Evolutionary conservation across 2,888 invertebrate genomes (phyloP), one percentile per base, ranked within the genome.

Genomic region (Tyria jacobaeae): DNA sequence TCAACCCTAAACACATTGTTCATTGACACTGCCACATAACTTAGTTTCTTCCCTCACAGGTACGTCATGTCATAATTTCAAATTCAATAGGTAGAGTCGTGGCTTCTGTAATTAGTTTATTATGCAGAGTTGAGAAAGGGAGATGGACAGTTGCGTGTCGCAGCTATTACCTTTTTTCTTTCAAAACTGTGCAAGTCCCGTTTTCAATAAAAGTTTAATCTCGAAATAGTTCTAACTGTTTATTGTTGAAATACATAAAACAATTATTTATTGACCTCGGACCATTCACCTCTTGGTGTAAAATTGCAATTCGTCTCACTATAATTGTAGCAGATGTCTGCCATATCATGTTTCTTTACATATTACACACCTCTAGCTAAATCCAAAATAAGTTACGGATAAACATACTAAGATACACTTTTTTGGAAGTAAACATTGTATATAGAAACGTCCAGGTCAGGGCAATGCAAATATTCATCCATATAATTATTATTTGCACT

Each of bases 311-410:
- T 79, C 75, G 76, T 70, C 62, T 76, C 73, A 71, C 75, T 68
- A 78, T 65, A 77, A 83, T 77, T 75, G 84, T 77, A 79, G 69
- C 75, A 79, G 78, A 82, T 81, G 75, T 82, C 66, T 81, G 78
- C 81, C 78, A 76, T 80, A 70, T 75, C 76, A 44, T 44, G 41
- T 44, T 44, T 44, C 21, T 41, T 17, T 21, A 44, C 44, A 21
- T 44, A 10, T 44, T 44, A 21, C 12, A 21, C 12, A 44, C 21
- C 10, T 17, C 21, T 44, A 12, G 21, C 21, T 21, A 44, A 5
- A 44, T 21, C 12, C 12, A 21, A 44, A 44, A 17, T 44, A 21
- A 17, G 0, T n/a, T 10, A 17, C 9, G 9, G 14, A 21, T 21
- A 51, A 34, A 51, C 7, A 7, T 21, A 17, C 50, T 3, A 9